A percentile compares a stretch with the other conserved stretches of the same genome.
phyloP scores from a whole-genome alignment of 2,888 invertebrate species.

The Timandra comae region DNA sequence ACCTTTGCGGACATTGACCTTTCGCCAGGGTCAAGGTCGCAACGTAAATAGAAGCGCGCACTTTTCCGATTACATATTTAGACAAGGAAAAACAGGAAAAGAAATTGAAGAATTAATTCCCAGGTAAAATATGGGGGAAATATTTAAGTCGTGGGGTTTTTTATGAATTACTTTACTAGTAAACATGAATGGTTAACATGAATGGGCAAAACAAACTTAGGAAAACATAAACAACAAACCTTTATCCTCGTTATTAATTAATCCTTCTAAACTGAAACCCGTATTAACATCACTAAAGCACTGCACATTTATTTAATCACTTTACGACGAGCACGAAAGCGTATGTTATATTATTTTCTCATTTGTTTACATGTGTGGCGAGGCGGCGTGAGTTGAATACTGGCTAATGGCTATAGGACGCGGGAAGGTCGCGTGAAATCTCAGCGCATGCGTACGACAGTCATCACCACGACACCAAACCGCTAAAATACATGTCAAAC shows the following conservation, averaged over 20 bases:
- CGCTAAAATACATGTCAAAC: constrained; percentile 35
- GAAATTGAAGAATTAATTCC: neutral
- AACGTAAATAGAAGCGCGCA: constrained; percentile 8
- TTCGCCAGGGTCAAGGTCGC: constrained; percentile 33
- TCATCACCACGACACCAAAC: constrained; percentile 31
- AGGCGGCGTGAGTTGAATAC: constrained; percentile 62
- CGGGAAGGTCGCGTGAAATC: constrained; percentile 56
- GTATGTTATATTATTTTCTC: constrained; percentile 41
- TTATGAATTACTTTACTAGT: too few relatives aligned
- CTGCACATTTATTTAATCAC: constrained; percentile 22
- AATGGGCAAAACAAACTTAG: neutral
- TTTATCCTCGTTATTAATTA: constrained; percentile 23
- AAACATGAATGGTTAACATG: neutral
- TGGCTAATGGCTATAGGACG: constrained; percentile 50
- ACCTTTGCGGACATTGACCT: constrained; percentile 27
- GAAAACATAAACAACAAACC: constrained; percentile 31
- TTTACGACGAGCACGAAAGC: constrained; percentile 33
- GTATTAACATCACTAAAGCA: constrained; percentile 38
- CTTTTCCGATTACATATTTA: neutral
- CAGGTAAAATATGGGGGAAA: constrained; percentile 6
- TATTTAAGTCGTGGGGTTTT: neutral
- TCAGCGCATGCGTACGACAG: constrained; percentile 58
- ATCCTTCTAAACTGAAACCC: constrained; percentile 15
- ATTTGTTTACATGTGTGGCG: constrained; percentile 56
- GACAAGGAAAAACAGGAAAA: too few relatives aligned